Evolutionary conservation across 2,888 invertebrate genomes (phyloP).

Genomic region (Nowickia ferox): DNA sequence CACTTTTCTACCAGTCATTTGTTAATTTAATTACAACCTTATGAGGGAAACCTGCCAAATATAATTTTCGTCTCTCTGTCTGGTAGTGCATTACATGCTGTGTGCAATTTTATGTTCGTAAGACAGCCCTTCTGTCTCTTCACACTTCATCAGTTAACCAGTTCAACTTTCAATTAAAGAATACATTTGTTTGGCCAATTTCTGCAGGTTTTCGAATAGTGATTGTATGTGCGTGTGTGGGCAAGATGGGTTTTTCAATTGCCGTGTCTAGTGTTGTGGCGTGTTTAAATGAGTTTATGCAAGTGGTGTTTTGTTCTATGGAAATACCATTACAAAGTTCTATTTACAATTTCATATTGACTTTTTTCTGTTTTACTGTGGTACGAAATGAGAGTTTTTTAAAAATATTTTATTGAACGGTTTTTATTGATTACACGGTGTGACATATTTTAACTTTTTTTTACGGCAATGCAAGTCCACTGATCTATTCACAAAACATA

Average conservation of each 20-base stretch:
- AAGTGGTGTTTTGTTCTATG: constrained; percentile 53
- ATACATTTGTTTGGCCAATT: constrained; percentile 18
- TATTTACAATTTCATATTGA: constrained; percentile 27
- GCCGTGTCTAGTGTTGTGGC: background rate
- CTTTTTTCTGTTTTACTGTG: constrained; percentile 37
- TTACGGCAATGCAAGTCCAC: too few species aligned
- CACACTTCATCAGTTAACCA: constrained; percentile 57
- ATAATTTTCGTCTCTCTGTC: background rate
- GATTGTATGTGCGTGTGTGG: constrained; percentile 41
- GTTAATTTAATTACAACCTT: constrained; percentile 78
- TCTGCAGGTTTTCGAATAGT: constrained; percentile 27
- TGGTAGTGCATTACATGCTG: background rate
- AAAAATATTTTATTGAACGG: too few species aligned
- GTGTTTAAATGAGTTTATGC: background rate
- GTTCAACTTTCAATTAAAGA: constrained; percentile 67
- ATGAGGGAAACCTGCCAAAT: constrained; percentile 32
- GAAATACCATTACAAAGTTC: constrained; percentile 46
- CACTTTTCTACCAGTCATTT: constrained; percentile 74
- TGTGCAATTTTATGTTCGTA: background rate
- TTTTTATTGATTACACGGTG: too few species aligned
- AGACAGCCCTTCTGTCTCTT: background rate
- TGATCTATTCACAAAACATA: too few species aligned
- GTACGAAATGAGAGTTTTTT: background rate
- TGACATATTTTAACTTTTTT: too few species aligned
- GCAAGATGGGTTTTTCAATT: constrained; percentile 26